Evolutionary conservation across 2,888 invertebrate genomes (phyloP).

Genomic region (Habrosyne pyritoides): DNA sequence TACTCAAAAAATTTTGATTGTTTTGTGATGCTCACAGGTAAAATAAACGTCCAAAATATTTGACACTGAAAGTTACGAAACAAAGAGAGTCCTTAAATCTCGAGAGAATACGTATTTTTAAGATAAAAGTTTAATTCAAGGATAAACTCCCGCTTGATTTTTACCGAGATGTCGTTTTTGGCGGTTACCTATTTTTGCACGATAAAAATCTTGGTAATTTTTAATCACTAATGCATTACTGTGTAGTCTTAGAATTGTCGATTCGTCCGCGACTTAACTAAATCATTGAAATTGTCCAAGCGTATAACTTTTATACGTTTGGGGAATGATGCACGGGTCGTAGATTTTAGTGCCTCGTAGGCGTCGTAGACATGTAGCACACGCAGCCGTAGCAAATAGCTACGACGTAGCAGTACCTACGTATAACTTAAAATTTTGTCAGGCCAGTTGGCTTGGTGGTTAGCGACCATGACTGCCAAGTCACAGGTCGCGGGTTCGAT

Average conservation of each 20-base stretch:
- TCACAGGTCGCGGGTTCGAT: no score
- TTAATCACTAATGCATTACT: background rate
- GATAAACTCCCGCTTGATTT: background rate
- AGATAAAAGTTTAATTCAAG: background rate
- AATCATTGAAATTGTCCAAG: background rate
- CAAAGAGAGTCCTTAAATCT: background rate
- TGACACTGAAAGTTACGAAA: background rate
- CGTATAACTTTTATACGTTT: background rate
- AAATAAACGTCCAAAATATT: background rate
- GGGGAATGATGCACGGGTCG: background rate
- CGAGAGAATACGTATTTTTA: conserved; percentile 1
- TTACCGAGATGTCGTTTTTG: background rate
- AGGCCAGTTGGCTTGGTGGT: background rate
- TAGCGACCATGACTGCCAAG: no score
- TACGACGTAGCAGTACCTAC: conserved; percentile 2
- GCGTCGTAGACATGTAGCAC: background rate
- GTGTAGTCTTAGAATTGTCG: background rate
- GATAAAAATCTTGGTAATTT: background rate
- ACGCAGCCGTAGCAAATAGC: conserved; percentile 5
- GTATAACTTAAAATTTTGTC: background rate
- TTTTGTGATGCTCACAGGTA: no score
- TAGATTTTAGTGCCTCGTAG: background rate
- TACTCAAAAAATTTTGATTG: no score
- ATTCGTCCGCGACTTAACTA: background rate
- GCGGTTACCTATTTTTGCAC: background rate